phyloP scores from a whole-genome alignment of 35 echinoderm and acorn worm genomes.

The Anneissia japonica region DNA sequence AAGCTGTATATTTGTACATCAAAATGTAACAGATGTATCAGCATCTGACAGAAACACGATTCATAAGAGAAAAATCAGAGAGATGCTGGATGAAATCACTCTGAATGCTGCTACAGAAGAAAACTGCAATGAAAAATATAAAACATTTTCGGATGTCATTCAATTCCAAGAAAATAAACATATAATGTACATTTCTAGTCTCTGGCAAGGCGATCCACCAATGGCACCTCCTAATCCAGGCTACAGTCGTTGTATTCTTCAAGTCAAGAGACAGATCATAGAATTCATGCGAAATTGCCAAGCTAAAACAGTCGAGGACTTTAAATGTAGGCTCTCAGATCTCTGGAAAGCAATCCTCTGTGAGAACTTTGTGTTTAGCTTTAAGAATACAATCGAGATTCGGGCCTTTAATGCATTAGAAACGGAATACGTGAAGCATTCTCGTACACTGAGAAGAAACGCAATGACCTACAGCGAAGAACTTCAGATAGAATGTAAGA shows the following conservation, averaged over 20 bases:
- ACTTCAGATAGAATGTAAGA: background rate
- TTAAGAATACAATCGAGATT: slow-evolving; percentile 22
- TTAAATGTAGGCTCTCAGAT: slow-evolving; percentile 10
- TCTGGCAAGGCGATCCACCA: slow-evolving; percentile 20
- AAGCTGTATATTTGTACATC: slow-evolving; percentile 11
- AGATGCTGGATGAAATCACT: background rate
- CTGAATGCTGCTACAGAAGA: background rate
- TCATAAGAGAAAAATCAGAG: slow-evolving; percentile 12
- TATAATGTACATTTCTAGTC: slow-evolving; percentile 25
- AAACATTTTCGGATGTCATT: slow-evolving; percentile 27
- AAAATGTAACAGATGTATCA: slow-evolving; percentile 6
- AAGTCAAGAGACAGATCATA: background rate
- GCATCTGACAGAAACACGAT: slow-evolving; percentile 6
- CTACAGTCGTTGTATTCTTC: too few species aligned
- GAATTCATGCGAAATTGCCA: background rate
- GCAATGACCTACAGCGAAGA: background rate
- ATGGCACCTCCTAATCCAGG: slow-evolving; percentile 30
- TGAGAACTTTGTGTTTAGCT: slow-evolving; percentile 39
- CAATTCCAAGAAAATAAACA: slow-evolving; percentile 19
- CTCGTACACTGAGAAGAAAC: background rate
- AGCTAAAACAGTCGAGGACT: background rate
- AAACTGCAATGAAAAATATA: slow-evolving; percentile 15
- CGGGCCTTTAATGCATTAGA: background rate
- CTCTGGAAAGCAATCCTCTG: slow-evolving; percentile 20
- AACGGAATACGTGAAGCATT: background rate